Evolutionary conservation across 2,797 vertebrate species (phyloP), one percentile per base, ranked within the genome.

Genomic region (Rhinophrynus dorsalis): DNA sequence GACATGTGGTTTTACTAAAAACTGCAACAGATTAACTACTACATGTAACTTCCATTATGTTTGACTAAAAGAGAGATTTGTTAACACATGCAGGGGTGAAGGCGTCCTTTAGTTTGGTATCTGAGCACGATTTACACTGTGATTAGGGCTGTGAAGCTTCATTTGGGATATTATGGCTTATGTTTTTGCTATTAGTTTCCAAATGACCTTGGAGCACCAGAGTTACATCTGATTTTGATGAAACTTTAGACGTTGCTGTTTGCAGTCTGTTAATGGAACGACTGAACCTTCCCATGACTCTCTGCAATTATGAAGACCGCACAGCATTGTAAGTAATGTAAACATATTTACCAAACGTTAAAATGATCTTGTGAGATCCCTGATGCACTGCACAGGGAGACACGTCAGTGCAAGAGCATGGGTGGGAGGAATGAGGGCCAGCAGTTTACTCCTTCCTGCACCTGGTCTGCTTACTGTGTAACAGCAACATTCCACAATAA

Each of bases 141-240:
- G 79, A 85, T 82, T 81, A 85, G 67, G 55, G 3, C 54, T 77
- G 77, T 60, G 68, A 78, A 71, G 81, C 65, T 78, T 80, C 75
- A 67, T 48, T 68, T 78, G 74, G 78, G 66, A 81, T 81, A 78
- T 78, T 75, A 77, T 77, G 78, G 77, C 81, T 86, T 84, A 80
- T 78, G 82, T 86, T 82, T 80, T 86, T 82, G 78, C 79, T 83
- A 76, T 85, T 87, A 82, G 80, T 82, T 86, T 88, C 85, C 83
- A 88, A 76, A 79, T 79, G 81, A 88, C 86, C 78, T 85, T 87
- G 82, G 82, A 90, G 85, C 26, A 20, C 68, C 81, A 86, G 68
- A 80, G 80, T 81, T 83, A 80, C 87, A 90, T 91, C 85, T 91
- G 88, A 91, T 86, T 89, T 83, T 81, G 88, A 90, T 89, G 85